phyloP scores from a whole-genome alignment of 1,140 invertebrate species.

The Aplysia californica region DNA sequence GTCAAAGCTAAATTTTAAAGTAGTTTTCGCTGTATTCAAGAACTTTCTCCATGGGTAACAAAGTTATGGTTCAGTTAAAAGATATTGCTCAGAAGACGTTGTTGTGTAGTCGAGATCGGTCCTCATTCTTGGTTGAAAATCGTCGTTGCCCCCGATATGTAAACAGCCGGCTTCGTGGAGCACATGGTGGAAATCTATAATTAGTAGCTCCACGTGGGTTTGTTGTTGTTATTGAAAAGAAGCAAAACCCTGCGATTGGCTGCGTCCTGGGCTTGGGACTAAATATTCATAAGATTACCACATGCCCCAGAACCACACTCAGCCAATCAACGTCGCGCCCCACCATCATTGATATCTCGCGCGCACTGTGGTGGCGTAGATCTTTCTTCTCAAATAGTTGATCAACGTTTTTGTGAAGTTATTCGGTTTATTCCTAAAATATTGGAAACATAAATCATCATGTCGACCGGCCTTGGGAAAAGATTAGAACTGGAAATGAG shows the following conservation, averaged over 20 bases:
- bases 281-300: conserved; percentile 31
- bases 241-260: conserved; percentile 7
- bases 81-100: neutral
- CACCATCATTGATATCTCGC: conserved; percentile 32
- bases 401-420: neutral
- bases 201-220: conserved; percentile 12
- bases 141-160: neutral
- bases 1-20: neutral
- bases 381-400: conserved; percentile 22
- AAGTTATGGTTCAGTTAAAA: neutral
- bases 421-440: neutral
- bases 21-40: neutral
- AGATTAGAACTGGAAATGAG: conserved; percentile 30
- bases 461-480: conserved; percentile 23
- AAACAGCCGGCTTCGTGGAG: neutral
- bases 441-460: conserved; percentile 13
- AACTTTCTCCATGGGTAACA: neutral
- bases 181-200: conserved; percentile 12
- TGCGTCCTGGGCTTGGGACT: neutral
- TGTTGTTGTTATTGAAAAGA: neutral
- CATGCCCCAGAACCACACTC: conserved; percentile 21
- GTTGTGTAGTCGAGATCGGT: neutral
- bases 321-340: conserved; percentile 20
- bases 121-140: neutral
- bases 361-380: conserved; percentile 30